A percentile compares a stretch with the other conserved stretches of the same genome.
These are phyloP conservation scores for Notocelia uddmanniana DNA, from an alignment of 2,888 invertebrate genomes.

Conservation along the genomic window DNA sequence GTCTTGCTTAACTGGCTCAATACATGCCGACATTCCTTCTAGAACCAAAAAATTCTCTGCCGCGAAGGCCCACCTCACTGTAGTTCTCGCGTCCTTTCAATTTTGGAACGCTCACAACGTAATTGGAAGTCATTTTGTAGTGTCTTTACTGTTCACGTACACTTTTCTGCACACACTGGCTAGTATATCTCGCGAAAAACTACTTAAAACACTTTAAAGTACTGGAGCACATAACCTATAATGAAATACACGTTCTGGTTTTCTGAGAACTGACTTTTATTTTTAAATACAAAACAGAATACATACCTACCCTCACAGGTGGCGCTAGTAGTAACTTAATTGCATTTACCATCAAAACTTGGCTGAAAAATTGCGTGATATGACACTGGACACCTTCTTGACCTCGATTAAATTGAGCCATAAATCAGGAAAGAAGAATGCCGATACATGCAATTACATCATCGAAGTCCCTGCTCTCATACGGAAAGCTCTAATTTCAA, in stretches of 20 bases:
- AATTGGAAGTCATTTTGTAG: not conserved
- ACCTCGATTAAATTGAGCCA: no score
- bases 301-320: no score
- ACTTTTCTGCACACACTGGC: slow-evolving; percentile 3
- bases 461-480: no score
- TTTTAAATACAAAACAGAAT: no score
- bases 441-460: no score
- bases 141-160: not conserved
- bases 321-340: no score
- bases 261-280: not conserved
- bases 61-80: slow-evolving; percentile 4
- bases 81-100: not conserved
- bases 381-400: no score
- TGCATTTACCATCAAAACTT: no score
- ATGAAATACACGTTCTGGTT: not conserved
- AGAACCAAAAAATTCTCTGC: slow-evolving; percentile 3
- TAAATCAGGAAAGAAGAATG: no score
- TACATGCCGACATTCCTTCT: not conserved
- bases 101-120: slow-evolving; percentile 1
- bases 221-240: slow-evolving; percentile 3
- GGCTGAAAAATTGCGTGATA: no score
- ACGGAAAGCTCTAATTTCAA: no score
- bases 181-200: slow-evolving; percentile 4
- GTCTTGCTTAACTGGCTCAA: not conserved
- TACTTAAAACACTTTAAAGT: not conserved